A percentile compares a stretch with the other conserved stretches of the same genome.
Conservation (phyloP, 2,888 invertebrate genomes). For the Ophioninae sp. region DNA sequence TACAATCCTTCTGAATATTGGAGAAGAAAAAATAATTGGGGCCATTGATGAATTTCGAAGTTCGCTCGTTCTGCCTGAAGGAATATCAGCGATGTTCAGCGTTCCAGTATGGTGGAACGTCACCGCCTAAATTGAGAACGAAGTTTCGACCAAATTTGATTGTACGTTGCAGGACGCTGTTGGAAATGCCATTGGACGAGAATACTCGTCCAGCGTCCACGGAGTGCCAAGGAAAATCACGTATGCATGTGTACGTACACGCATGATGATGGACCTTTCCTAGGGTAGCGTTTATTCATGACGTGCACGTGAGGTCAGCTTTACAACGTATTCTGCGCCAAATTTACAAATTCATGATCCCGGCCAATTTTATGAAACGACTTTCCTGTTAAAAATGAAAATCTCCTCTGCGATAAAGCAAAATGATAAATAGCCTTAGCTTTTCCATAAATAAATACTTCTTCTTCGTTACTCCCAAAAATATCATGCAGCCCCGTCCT, state of each 20-base stretch:
- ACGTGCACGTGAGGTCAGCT: slow-evolving; percentile 3
- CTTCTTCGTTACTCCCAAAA: too few species aligned
- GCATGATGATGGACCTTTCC: background rate
- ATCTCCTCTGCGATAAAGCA: background rate
- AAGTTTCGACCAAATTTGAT: slow-evolving; percentile 36
- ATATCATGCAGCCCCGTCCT: too few species aligned
- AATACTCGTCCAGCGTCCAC: slow-evolving; percentile 30
- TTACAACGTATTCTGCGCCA: background rate
- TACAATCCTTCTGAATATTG: background rate
- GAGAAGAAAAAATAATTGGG: background rate
- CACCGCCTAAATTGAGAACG: slow-evolving; percentile 10
- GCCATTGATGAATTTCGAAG: background rate
- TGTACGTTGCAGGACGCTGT: slow-evolving; percentile 26
- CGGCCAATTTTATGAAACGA: background rate
- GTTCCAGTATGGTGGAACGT: background rate
- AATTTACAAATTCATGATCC: background rate
- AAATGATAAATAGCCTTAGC: too few species aligned
- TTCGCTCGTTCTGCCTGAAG: background rate
- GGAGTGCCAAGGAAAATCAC: slow-evolving; percentile 3
- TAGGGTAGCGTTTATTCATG: slow-evolving; percentile 31
- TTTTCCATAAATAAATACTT: too few species aligned
- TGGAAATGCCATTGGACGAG: slow-evolving; percentile 47
- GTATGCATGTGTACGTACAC: background rate
- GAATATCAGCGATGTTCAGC: background rate
- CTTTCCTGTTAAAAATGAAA: background rate